Evolutionary conservation across 2,113 vertebrate species (phyloP).

Genomic region (Bos indicus): DNA sequence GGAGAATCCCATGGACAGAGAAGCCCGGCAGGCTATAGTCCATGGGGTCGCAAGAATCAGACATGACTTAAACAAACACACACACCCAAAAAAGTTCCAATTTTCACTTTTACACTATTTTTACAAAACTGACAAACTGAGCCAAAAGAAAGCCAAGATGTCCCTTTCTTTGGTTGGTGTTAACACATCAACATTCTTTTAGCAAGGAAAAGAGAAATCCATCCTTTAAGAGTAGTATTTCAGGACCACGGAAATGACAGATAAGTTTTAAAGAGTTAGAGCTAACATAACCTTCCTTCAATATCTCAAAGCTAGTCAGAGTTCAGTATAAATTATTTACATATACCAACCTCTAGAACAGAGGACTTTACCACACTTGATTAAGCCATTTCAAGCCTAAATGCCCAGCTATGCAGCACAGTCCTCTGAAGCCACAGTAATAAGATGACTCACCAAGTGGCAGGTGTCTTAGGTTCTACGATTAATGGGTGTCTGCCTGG

Average conservation of each 20-base stretch:
- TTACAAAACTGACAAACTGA: background rate
- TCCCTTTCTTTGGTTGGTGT: background rate
- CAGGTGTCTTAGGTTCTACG: slow-evolving; percentile 35
- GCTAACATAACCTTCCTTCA: background rate
- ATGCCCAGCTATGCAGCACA: background rate
- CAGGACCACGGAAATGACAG: slow-evolving; percentile 2
- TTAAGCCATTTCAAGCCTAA: slow-evolving; percentile 18
- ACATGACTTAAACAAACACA: background rate
- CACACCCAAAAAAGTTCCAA: background rate
- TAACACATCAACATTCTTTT: background rate
- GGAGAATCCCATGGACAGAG: background rate
- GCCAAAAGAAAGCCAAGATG: slow-evolving; percentile 5
- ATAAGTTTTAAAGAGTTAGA: background rate
- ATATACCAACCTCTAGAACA: background rate
- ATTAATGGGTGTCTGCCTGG: slow-evolving; percentile 35
- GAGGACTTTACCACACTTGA: background rate
- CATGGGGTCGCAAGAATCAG: background rate
- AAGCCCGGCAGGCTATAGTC: background rate
- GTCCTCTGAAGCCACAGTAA: background rate
- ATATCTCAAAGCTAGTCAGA: background rate
- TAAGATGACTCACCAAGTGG: slow-evolving; percentile 46
- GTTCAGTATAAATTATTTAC: background rate
- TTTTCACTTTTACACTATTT: slow-evolving; percentile 23
- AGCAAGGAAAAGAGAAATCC: background rate
- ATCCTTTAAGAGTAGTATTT: background rate